Conservation (phyloP, 2,888 invertebrate species). For the Sturmia bella region DNA sequence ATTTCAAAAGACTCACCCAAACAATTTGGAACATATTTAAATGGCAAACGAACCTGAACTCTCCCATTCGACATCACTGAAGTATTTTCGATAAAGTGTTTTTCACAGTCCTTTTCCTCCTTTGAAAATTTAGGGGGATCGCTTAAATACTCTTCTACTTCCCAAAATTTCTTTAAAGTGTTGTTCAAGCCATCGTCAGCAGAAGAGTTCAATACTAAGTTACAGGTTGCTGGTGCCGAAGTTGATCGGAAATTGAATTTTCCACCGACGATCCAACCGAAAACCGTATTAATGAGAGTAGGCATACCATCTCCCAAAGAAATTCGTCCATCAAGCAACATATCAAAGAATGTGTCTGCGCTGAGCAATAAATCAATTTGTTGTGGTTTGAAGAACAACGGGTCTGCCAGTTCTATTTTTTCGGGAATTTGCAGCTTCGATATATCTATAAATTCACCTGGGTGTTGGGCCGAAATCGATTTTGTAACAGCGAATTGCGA, state of each 20-base stretch:
- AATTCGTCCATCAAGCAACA: too few species aligned
- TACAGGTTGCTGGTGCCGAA: neutral
- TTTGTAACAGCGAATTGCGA: neutral
- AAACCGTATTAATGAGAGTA: neutral
- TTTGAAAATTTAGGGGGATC: neutral
- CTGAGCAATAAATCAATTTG: too few species aligned
- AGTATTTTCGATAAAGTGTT: constrained; percentile 18
- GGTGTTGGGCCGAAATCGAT: constrained; percentile 11
- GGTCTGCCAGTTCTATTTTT: neutral
- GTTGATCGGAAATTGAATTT: neutral
- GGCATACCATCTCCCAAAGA: neutral
- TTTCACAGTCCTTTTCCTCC: constrained; percentile 37
- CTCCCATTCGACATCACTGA: neutral
- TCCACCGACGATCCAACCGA: constrained; percentile 29
- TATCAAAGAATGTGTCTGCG: neutral
- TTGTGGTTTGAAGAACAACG: too few species aligned
- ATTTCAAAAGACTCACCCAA: constrained; percentile 20
- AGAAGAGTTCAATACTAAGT: neutral
- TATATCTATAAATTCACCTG: neutral
- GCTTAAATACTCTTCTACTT: constrained; percentile 26
- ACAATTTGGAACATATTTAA: constrained; percentile 18
- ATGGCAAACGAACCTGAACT: constrained; percentile 17
- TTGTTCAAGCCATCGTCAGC: neutral
- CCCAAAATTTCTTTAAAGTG: constrained; percentile 39
- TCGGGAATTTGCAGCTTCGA: neutral